Evolutionary conservation across 2,113 vertebrate genomes (phyloP).

Genomic region (Sciurus niger): DNA sequence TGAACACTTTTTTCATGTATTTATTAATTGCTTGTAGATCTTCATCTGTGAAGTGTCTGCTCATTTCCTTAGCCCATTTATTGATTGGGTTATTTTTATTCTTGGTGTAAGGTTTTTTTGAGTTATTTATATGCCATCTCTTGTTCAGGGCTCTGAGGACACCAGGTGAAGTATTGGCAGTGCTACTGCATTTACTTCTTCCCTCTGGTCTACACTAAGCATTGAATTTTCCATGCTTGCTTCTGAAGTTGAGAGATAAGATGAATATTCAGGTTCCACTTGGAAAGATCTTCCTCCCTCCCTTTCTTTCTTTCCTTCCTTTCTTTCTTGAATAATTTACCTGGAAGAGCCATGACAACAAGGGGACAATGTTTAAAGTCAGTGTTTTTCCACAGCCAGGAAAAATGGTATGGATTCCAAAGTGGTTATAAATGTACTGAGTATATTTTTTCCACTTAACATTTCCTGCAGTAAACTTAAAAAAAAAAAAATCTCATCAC

Average conservation of each 20-base stretch:
- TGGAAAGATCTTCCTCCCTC: slow-evolving; percentile 56
- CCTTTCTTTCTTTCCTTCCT: neutral
- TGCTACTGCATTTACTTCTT: neutral
- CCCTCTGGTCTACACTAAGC: neutral
- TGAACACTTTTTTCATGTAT: no score
- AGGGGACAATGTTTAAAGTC: slow-evolving; percentile 76
- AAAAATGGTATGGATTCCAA: slow-evolving; percentile 84
- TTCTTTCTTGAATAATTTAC: slow-evolving; percentile 79
- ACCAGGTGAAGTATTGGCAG: neutral
- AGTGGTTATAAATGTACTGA: slow-evolving; percentile 82
- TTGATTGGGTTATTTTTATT: no score
- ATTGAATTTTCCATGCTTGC: neutral
- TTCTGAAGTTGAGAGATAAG: neutral
- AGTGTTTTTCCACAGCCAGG: slow-evolving; percentile 62
- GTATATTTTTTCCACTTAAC: slow-evolving; percentile 74
- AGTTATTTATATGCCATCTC: neutral
- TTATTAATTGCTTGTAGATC: no score
- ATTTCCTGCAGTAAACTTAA: slow-evolving; percentile 73
- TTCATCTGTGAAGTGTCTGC: no score
- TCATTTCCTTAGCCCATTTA: no score
- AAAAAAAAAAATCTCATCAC: slow-evolving; percentile 40
- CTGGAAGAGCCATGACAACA: slow-evolving; percentile 41
- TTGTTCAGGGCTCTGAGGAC: neutral
- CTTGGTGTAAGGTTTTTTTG: no score
- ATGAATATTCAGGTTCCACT: neutral